phyloP scores from a whole-genome alignment of 2,113 vertebrate genomes.

The Macquaria ambigua region DNA sequence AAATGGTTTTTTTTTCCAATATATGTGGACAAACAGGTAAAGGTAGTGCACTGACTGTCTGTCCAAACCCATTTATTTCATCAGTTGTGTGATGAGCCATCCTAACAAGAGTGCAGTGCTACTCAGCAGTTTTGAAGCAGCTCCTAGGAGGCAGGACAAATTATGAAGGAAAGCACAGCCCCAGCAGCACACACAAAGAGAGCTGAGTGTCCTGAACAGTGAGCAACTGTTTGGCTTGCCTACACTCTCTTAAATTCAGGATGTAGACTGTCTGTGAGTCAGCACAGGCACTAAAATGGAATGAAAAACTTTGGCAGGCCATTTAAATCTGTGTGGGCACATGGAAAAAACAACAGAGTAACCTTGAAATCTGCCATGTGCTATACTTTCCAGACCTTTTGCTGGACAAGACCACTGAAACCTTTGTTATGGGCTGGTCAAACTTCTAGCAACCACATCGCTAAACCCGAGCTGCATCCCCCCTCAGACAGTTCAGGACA shows the following conservation, averaged over 20 bases:
- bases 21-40: not conserved
- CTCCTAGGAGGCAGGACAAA: constrained; percentile 22
- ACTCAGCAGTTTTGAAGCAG: constrained; percentile 19
- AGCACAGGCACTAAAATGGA: not conserved
- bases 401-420: not conserved
- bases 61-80: constrained; percentile 5
- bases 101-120: not conserved
- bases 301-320: not conserved
- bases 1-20: not conserved
- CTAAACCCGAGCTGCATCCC: not conserved
- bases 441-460: not conserved
- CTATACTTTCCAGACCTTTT: not conserved
- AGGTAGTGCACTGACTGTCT: not conserved
- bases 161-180: not conserved
- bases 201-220: constrained; percentile 10
- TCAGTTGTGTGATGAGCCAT: not conserved
- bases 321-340: constrained; percentile 22
- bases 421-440: not conserved
- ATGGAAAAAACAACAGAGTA: not conserved
- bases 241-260: not conserved
- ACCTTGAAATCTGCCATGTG: not conserved
- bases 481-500: not conserved
- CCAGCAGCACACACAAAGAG: constrained; percentile 6
- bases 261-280: constrained; percentile 10
- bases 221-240: constrained; percentile 1